Percentiles rank a stretch among this genome's conserved stretches.
Evolutionary conservation across 2,797 vertebrate species (phyloP).

Genomic region (Amblyraja radiata): DNA sequence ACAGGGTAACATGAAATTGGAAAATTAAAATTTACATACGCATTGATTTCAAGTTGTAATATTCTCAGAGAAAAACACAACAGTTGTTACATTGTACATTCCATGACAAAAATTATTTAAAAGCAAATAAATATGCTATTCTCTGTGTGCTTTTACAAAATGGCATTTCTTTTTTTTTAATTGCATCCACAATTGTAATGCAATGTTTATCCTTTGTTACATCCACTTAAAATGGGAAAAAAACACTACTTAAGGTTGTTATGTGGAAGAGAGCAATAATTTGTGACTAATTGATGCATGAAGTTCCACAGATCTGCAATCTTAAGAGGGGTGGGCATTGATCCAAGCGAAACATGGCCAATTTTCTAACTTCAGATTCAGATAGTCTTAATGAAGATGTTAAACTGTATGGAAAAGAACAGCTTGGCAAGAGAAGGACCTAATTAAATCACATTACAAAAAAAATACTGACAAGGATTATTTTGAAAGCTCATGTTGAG

Average conservation of each 20-base stretch:
- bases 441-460: background rate
- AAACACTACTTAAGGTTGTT: background rate
- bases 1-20: background rate
- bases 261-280: background rate
- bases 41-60: background rate
- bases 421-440: slow-evolving; percentile 6
- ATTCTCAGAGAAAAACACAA: background rate
- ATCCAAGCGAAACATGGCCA: background rate
- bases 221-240: background rate
- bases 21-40: background rate
- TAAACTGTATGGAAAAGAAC: slow-evolving; percentile 26
- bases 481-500: background rate
- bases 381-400: slow-evolving; percentile 16
- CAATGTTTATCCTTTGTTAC: background rate
- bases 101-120: slow-evolving; percentile 17
- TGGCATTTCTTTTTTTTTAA: background rate
- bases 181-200: background rate
- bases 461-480: background rate
- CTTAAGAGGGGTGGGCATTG: background rate
- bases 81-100: background rate
- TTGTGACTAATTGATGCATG: background rate
- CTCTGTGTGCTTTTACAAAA: background rate
- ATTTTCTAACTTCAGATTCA: background rate
- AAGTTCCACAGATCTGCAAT: slow-evolving; percentile 3
- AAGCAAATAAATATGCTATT: slow-evolving; percentile 3